These are phyloP conservation scores for Clepsis dumicolana DNA, from an alignment of 2,888 invertebrate genomes.

Conservation along the genomic window DNA sequence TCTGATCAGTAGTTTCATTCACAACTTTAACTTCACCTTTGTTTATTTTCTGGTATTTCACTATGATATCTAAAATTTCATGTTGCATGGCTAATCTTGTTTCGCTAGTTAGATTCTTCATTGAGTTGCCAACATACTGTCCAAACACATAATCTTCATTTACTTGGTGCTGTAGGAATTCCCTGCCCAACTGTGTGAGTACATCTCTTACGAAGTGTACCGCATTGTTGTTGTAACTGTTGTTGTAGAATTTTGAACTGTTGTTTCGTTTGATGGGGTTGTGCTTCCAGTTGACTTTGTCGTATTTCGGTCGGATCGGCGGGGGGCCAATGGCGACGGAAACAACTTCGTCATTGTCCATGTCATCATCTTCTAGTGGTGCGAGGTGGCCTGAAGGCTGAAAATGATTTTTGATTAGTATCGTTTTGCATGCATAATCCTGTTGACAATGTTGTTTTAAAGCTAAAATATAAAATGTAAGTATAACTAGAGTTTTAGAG, in stretches of 20 bases:
- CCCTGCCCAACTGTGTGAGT: constrained; percentile 67
- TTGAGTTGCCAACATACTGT: constrained; percentile 74
- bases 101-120: constrained; percentile 71
- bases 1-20: constrained; percentile 16
- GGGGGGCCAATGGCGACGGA: constrained; percentile 80
- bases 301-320: constrained; percentile 69
- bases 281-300: constrained; percentile 61
- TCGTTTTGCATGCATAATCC: no score
- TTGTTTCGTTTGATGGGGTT: constrained; percentile 47
- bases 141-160: constrained; percentile 81
- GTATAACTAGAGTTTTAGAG: no score
- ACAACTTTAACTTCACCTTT: constrained; percentile 39
- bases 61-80: constrained; percentile 72
- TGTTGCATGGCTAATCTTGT: constrained; percentile 71
- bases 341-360: constrained; percentile 77
- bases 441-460: no score
- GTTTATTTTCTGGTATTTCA: constrained; percentile 59
- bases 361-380: constrained; percentile 76
- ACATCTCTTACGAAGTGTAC: constrained; percentile 67
- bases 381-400: constrained; percentile 76
- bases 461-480: no score
- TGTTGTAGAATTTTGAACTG: constrained; percentile 19
- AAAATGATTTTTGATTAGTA: constrained; percentile 34
- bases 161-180: constrained; percentile 68
- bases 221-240: constrained; percentile 49